These are phyloP conservation scores for Esox niger DNA, from an alignment of 2,113 vertebrate genomes.

Conservation along the genomic window DNA sequence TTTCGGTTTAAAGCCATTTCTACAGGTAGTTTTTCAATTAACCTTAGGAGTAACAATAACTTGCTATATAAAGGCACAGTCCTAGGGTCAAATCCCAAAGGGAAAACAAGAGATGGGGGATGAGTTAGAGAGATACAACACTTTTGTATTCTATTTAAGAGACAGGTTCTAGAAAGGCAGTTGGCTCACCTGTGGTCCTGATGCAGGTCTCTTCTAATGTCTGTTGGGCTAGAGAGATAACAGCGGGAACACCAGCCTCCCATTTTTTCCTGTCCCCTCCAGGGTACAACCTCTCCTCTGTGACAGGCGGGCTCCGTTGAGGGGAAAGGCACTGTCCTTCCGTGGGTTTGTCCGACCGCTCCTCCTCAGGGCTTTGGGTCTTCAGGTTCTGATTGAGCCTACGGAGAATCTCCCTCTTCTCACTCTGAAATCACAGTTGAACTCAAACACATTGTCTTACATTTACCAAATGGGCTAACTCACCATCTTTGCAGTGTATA, in stretches of 20 bases:
- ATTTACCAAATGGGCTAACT: not conserved
- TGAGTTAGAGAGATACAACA: too few species aligned
- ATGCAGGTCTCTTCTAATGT: conserved; percentile 74
- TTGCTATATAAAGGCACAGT: too few species aligned
- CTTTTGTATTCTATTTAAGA: not conserved
- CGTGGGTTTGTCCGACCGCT: conserved; percentile 31
- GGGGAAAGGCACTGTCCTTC: conserved; percentile 29
- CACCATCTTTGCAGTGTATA: not conserved
- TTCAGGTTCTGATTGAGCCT: conserved; percentile 92
- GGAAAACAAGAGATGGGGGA: too few species aligned
- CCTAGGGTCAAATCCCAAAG: too few species aligned
- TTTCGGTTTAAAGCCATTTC: too few species aligned
- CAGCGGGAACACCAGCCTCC: conserved; percentile 77
- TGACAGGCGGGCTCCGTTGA: conserved; percentile 33
- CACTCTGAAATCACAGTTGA: conserved; percentile 67
- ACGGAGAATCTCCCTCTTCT: conserved; percentile 88
- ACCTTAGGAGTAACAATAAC: too few species aligned
- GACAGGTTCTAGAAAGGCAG: not conserved
- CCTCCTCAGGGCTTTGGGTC: conserved; percentile 68
- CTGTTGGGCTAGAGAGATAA: conserved; percentile 75
- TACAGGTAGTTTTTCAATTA: too few species aligned
- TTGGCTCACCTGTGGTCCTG: conserved; percentile 43
- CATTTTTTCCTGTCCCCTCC: conserved; percentile 81
- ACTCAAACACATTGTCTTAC: not conserved
- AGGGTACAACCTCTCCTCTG: conserved; percentile 46